A percentile compares a stretch with the other conserved stretches of the same genome.
phyloP scores from a whole-genome alignment of 2,113 vertebrate genomes.

The Corydoras maculifer region DNA sequence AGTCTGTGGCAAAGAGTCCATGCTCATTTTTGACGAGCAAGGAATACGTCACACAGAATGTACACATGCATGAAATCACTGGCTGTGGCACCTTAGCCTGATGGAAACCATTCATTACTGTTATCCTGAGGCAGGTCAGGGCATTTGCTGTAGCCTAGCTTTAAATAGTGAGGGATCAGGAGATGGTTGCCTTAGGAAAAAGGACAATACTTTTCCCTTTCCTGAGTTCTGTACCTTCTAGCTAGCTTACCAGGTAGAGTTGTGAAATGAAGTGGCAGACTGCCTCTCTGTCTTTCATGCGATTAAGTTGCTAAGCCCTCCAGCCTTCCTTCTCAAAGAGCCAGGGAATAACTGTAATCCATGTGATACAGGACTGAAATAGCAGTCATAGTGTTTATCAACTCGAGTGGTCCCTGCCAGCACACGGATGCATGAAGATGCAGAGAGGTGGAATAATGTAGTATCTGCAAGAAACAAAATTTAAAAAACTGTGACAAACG shows the following conservation, averaged over 20 bases:
- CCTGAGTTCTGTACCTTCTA: conserved; percentile 30
- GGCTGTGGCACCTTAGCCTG: conserved; percentile 16
- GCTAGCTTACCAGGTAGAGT: conserved; percentile 37
- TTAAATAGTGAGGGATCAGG: conserved; percentile 30
- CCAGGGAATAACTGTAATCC: conserved; percentile 34
- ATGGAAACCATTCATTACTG: conserved; percentile 37
- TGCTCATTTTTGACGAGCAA: conserved; percentile 10
- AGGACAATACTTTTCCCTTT: conserved; percentile 9
- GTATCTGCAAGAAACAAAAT: conserved; percentile 15
- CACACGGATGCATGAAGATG: conserved; percentile 16
- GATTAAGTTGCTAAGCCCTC: conserved; percentile 33
- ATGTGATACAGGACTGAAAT: conserved; percentile 38
- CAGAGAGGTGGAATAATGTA: conserved; percentile 25
- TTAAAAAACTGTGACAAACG: conserved; percentile 36
- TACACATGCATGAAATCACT: conserved; percentile 26
- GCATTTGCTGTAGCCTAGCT: conserved; percentile 12
- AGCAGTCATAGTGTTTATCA: conserved; percentile 39
- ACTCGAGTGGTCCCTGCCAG: conserved; percentile 31
- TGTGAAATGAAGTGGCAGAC: conserved; percentile 32
- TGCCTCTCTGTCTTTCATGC: conserved; percentile 28
- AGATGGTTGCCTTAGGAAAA: conserved; percentile 23
- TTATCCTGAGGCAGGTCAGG: conserved; percentile 31
- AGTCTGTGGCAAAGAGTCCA: conserved; percentile 8
- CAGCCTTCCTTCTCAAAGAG: conserved; percentile 11
- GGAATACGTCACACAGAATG: conserved; percentile 20